Conservation (phyloP, 2,113 vertebrate species). For the Triplophysa rosa region DNA sequence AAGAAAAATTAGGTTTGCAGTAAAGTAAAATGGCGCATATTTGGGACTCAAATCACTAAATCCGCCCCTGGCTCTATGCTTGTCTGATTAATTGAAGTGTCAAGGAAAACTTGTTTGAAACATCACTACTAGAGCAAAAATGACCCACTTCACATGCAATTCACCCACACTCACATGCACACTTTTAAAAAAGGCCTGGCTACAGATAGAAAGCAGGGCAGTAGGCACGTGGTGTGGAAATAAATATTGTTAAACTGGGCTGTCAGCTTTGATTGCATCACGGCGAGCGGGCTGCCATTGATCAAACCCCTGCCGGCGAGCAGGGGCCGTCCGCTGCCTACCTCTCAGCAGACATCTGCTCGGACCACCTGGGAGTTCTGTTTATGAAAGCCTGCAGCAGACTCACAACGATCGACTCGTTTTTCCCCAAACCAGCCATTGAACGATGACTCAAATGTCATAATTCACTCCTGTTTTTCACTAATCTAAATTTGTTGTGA, state of each 20-base stretch:
- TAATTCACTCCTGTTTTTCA: slow-evolving; percentile 27
- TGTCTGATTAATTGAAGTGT: no score
- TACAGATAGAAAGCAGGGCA: slow-evolving; percentile 42
- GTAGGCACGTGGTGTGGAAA: slow-evolving; percentile 45
- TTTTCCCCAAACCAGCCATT: slow-evolving; percentile 45
- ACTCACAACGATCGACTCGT: slow-evolving; percentile 50
- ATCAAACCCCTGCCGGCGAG: slow-evolving; percentile 53
- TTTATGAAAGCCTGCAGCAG: slow-evolving; percentile 74
- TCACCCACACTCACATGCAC: slow-evolving; percentile 17
- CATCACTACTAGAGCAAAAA: background rate
- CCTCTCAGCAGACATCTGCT: slow-evolving; percentile 37
- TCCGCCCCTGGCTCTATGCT: no score
- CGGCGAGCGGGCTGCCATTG: slow-evolving; percentile 26
- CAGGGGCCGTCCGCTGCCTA: slow-evolving; percentile 58
- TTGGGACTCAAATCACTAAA: no score
- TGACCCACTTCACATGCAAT: slow-evolving; percentile 37
- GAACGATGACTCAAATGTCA: slow-evolving; percentile 17
- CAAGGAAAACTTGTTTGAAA: no score
- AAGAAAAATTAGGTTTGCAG: no score
- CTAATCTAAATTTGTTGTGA: slow-evolving; percentile 30
- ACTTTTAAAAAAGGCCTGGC: background rate
- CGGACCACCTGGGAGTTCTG: slow-evolving; percentile 83
- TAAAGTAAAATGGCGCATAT: no score
- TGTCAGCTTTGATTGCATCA: slow-evolving; percentile 53
- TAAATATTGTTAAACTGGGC: slow-evolving; percentile 53